Evolutionary conservation across 2,888 invertebrate genomes (phyloP).

Genomic region (Reticulitermes lucifugus): DNA sequence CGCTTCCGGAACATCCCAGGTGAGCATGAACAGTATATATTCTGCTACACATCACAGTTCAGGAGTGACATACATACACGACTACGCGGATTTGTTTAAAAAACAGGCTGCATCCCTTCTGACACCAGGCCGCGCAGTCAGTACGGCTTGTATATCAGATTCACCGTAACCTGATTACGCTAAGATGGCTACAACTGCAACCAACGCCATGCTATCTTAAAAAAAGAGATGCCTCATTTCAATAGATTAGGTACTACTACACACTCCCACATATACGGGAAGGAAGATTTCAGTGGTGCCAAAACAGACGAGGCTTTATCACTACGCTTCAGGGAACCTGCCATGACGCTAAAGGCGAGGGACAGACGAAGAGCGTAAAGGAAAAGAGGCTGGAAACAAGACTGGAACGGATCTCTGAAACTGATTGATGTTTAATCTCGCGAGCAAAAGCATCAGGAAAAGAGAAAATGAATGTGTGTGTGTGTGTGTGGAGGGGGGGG

Average conservation of each 20-base stretch:
- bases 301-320: not conserved
- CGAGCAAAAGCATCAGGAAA: slow-evolving; percentile 14
- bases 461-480: not conserved
- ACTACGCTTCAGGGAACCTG: not conserved
- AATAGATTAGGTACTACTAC: not conserved
- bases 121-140: not conserved
- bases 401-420: slow-evolving; percentile 17
- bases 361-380: not conserved
- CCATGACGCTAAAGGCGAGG: not conserved
- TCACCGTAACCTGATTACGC: not conserved
- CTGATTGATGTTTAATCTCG: slow-evolving; percentile 33
- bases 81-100: no score
- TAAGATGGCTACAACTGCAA: not conserved
- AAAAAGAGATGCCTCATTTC: not conserved
- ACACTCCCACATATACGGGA: not conserved
- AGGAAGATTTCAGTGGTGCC: not conserved
- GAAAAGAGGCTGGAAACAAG: not conserved
- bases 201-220: not conserved
- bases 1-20: no score
- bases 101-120: not conserved
- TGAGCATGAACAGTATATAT: no score
- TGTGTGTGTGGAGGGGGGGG: no score
- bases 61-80: no score
- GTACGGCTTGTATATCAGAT: not conserved
- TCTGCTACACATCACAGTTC: no score